phyloP scores from a whole-genome alignment of 2,113 vertebrate species.

The Cebidichthys violaceus region DNA sequence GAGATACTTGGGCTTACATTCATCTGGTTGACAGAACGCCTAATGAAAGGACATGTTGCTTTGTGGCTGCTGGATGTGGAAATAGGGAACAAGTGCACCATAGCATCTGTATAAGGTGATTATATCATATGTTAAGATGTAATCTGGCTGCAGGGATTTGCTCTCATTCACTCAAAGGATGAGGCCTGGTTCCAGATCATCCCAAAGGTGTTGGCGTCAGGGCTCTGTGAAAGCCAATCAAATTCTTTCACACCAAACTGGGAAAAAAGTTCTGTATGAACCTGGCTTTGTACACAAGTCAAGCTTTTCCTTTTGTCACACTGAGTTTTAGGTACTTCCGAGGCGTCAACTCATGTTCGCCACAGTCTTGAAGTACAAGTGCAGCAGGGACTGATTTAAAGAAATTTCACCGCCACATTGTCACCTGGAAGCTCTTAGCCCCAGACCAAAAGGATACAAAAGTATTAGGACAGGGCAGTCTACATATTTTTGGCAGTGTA shows the following conservation, averaged over 20 bases:
- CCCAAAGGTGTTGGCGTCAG: slow-evolving; percentile 6
- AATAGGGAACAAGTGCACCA: background rate
- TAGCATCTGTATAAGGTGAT: background rate
- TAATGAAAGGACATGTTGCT: background rate
- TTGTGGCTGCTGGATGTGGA: background rate
- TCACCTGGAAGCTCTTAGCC: background rate
- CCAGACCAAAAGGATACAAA: background rate
- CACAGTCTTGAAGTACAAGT: background rate
- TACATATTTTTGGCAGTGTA: background rate
- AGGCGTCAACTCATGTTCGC: background rate
- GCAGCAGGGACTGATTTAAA: background rate
- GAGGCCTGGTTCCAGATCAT: slow-evolving; percentile 27
- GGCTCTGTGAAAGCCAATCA: background rate
- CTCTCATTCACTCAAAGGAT: slow-evolving; percentile 53
- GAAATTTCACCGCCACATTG: background rate
- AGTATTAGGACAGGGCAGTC: background rate
- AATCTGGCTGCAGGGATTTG: slow-evolving; percentile 22
- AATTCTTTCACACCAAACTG: background rate
- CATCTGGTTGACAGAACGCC: background rate
- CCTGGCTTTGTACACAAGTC: background rate
- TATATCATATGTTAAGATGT: background rate
- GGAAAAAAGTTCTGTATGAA: background rate
- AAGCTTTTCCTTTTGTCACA: background rate
- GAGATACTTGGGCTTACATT: background rate
- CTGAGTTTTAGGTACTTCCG: background rate